Base-by-base conservation (phyloP, 1,140 invertebrate genomes). In the Babylonia areolata region DNA sequence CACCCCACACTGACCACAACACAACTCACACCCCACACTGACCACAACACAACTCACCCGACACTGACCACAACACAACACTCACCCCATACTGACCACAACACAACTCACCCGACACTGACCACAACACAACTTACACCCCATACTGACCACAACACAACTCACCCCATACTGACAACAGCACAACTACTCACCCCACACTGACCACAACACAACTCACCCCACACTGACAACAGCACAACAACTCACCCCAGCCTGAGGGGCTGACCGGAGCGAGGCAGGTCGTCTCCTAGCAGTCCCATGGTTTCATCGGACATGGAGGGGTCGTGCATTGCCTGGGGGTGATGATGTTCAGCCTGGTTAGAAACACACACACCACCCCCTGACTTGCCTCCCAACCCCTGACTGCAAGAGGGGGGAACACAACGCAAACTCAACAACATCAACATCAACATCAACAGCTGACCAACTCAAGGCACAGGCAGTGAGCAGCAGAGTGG, bases 281-380 rank as follows among this genome's bases (percentile, higher is more conserved):
- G 97, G 95, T 99, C 98, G 95, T 99, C 98, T 93, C 98, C 97
- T 92, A 99, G 96, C 91, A 99, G 96, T 91, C 97, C 97, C 90
- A 98, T 97, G 95, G 97, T 97, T 95, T 99, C 98, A 95, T 99
- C 98, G 94, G 97, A 96, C 94, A 97, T 97, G 20, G 89, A 88
- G 15, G 94, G 93, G 86, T 94, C 93, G 86, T 94, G 93, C 87
- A 93, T 90, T 85, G 93, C 92, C 93, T 94, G 94, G 85, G 86
- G 86, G 89, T 92, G 90, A 90, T 92, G 92, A 91, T 90, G 90
- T 92, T 93, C 90, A 90, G 93, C 93, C 93, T 94, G 89, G 88
- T 91, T 84, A 87, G 86, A 91, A n/a, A n/a, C n/a, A 87, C 81
- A 86, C 28, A 82, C 73, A 80, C 78, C 77, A 86, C 83, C 81